phyloP scores from a whole-genome alignment of 2,888 invertebrate species.

The Dryocosmus kuriphilus region DNA sequence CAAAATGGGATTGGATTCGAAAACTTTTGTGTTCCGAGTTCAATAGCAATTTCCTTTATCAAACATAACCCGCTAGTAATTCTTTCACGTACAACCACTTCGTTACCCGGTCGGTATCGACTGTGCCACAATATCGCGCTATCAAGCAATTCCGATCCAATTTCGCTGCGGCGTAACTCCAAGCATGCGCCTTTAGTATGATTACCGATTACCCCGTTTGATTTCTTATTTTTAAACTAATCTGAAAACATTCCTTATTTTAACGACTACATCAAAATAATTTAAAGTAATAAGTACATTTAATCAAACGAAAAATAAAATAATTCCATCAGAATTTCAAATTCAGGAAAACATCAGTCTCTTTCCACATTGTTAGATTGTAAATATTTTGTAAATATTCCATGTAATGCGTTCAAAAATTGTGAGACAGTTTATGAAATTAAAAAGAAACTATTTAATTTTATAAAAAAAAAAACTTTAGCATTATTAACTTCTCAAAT shows the following conservation, averaged over 20 bases:
- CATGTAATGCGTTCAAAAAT: too few species aligned
- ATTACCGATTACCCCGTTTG: constrained; percentile 18
- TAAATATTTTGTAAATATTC: too few species aligned
- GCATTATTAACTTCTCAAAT: too few species aligned
- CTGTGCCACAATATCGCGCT: constrained; percentile 30
- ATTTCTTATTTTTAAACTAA: constrained; percentile 25
- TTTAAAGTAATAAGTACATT: too few species aligned
- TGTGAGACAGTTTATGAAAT: too few species aligned
- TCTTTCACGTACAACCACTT: constrained; percentile 35
- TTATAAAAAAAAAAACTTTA: too few species aligned
- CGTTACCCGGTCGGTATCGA: constrained; percentile 34
- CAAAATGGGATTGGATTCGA: constrained; percentile 4
- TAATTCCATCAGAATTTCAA: too few species aligned
- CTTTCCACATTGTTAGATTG: too few species aligned
- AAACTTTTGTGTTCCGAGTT: constrained; percentile 3
- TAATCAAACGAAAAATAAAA: too few species aligned
- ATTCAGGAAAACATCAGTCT: too few species aligned
- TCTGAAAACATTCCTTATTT: neutral
- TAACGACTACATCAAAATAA: neutral
- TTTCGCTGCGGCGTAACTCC: constrained; percentile 11
- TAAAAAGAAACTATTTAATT: too few species aligned
- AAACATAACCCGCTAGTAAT: constrained; percentile 21
- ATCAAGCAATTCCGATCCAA: constrained; percentile 39
- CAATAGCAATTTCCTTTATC: constrained; percentile 25
- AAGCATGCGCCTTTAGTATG: constrained; percentile 25